phyloP scores from a whole-genome alignment of 1,140 invertebrate genomes.

The Brevipalpus yothersi region DNA sequence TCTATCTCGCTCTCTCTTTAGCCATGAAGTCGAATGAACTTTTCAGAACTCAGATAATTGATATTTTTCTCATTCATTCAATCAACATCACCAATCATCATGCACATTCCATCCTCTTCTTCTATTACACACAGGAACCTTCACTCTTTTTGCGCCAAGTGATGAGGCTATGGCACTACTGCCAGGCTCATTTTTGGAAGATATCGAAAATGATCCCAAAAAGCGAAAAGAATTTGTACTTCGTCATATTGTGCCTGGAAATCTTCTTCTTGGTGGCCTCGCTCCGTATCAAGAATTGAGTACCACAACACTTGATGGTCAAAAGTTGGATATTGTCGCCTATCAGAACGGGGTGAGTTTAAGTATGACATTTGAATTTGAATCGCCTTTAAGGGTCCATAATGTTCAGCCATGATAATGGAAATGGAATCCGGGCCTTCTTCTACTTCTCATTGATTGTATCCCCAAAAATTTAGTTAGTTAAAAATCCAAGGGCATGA shows the following conservation, averaged over 20 bases:
- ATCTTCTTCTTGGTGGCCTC: neutral
- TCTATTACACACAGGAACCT: too few relatives aligned
- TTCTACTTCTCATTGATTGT: too few relatives aligned
- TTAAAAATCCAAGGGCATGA: too few relatives aligned
- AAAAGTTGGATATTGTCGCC: neutral
- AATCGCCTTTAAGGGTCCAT: too few relatives aligned
- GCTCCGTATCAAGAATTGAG: neutral
- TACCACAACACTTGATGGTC: neutral
- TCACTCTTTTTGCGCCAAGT: constrained; percentile 27
- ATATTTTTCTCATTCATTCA: neutral
- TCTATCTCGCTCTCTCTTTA: too few relatives aligned
- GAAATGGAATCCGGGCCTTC: too few relatives aligned
- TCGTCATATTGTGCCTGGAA: constrained; percentile 8
- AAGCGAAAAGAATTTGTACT: constrained; percentile 8
- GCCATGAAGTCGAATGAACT: neutral
- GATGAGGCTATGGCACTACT: constrained; percentile 23
- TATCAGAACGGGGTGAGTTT: neutral
- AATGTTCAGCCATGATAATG: too few relatives aligned
- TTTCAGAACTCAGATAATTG: neutral
- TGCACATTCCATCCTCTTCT: neutral
- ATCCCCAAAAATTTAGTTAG: too few relatives aligned
- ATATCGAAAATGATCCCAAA: constrained; percentile 6
- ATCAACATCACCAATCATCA: neutral
- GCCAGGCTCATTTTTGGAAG: constrained; percentile 6
- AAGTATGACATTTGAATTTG: neutral